Percentiles rank a stretch among this genome's conserved stretches.
Evolutionary conservation across 2,113 vertebrate genomes (phyloP).

Genomic region (Oxyruncus cristatus): DNA sequence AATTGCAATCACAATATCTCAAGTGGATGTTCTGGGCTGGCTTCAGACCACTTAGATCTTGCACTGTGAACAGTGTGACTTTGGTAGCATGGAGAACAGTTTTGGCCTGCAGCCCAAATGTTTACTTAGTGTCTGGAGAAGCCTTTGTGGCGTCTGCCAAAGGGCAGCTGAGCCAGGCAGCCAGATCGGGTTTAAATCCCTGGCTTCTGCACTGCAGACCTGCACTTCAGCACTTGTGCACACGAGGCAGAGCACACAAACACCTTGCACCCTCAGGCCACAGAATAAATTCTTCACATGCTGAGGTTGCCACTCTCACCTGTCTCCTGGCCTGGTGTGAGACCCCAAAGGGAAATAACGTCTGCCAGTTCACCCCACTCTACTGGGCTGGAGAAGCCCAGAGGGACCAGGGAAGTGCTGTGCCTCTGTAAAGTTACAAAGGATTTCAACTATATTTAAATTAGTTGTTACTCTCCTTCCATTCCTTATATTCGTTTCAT

Average conservation of each 20-base stretch:
- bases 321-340: no score
- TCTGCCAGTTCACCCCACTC: background rate
- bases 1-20: background rate
- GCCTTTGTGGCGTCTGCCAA: background rate
- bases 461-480: background rate
- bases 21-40: background rate
- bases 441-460: background rate
- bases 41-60: background rate
- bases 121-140: background rate
- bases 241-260: background rate
- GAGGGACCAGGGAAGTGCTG: background rate
- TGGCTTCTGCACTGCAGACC: background rate
- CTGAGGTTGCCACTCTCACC: background rate
- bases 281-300: background rate
- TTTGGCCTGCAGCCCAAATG: background rate
- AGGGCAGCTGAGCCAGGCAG: background rate
- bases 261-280: background rate
- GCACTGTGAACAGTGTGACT: background rate
- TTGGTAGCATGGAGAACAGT: fast-evolving
- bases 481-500: background rate
- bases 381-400: background rate
- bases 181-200: background rate
- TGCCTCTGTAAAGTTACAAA: background rate
- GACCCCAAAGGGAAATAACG: background rate
- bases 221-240: background rate